These are phyloP conservation scores for Bombylius discolor DNA, from an alignment of 2,888 invertebrate genomes.

Conservation along the genomic window DNA sequence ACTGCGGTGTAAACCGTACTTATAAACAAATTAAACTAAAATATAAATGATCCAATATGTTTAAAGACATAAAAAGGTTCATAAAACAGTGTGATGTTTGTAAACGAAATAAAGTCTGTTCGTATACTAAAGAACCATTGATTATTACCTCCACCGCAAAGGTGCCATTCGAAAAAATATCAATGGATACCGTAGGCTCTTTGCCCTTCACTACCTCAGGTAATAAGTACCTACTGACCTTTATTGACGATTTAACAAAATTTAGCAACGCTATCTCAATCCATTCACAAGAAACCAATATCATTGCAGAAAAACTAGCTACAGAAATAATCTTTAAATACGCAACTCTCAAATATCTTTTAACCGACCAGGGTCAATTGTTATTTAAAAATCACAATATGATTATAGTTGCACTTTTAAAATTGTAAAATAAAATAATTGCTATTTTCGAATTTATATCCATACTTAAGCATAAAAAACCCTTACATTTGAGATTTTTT, in stretches of 20 bases:
- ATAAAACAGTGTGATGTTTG: slow-evolving; percentile 21
- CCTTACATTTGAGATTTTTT: no score
- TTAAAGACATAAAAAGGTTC: slow-evolving; percentile 21
- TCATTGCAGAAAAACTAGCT: slow-evolving; percentile 19
- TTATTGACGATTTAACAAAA: slow-evolving; percentile 21
- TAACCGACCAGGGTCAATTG: no score
- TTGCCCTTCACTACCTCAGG: slow-evolving; percentile 15
- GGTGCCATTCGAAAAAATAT: slow-evolving; percentile 22
- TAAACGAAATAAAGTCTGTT: slow-evolving; percentile 3
- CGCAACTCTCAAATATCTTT: neutral
- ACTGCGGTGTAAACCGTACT: slow-evolving; percentile 16
- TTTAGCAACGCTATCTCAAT: slow-evolving; percentile 19
- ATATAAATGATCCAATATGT: slow-evolving; percentile 24
- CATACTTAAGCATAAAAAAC: no score
- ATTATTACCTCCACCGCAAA: no score
- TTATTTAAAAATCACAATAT: no score
- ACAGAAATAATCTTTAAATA: neutral
- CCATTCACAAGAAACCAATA: slow-evolving; percentile 21
- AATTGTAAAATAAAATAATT: no score
- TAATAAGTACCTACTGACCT: slow-evolving; percentile 19
- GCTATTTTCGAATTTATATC: no score
- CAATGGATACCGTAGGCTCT: slow-evolving; percentile 22
- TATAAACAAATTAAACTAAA: slow-evolving; percentile 18
- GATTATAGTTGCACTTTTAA: no score
- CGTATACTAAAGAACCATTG: slow-evolving; percentile 14